Evolutionary conservation across 2,888 invertebrate genomes (phyloP).

Genomic region (Caenorhabditis japonica): DNA sequence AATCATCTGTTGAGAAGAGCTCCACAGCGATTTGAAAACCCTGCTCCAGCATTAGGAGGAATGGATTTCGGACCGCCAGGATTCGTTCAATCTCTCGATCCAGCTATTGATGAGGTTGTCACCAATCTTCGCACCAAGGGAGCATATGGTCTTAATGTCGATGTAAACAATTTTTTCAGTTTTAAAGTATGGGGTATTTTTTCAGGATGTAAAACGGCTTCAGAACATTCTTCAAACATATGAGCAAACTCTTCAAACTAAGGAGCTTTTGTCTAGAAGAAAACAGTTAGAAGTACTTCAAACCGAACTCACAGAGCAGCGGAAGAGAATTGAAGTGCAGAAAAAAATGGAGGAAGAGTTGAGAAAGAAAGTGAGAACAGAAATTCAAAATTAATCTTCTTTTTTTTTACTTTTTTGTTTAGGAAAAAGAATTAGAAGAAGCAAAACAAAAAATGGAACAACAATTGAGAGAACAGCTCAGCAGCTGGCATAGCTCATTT

Average conservation of each 20-base stretch:
- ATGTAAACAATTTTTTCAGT: constrained; percentile 22
- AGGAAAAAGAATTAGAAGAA: constrained; percentile 60
- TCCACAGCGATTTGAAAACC: constrained; percentile 56
- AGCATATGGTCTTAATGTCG: constrained; percentile 52
- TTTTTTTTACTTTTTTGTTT: no score
- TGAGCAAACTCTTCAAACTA: constrained; percentile 65
- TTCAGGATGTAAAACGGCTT: constrained; percentile 62
- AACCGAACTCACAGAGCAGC: constrained; percentile 62
- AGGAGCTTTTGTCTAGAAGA: constrained; percentile 60
- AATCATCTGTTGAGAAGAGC: constrained; percentile 58
- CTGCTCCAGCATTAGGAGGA: constrained; percentile 11
- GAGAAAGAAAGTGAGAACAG: constrained; percentile 48
- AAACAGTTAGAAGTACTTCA: constrained; percentile 64
- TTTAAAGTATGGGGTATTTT: not conserved
- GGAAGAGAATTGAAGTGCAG: constrained; percentile 59
- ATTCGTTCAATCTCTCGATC: constrained; percentile 54
- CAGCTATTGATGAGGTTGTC: constrained; percentile 59
- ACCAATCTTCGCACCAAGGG: constrained; percentile 55
- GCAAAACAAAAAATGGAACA: constrained; percentile 58
- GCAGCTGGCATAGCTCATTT: constrained; percentile 57
- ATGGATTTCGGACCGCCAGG: constrained; percentile 58
- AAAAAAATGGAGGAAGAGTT: constrained; percentile 59
- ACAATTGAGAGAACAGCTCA: constrained; percentile 59
- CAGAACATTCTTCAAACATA: constrained; percentile 63
- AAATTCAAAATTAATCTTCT: not conserved